phyloP scores from a whole-genome alignment of 2,888 invertebrate genomes.

The Ormyrus thymus region DNA sequence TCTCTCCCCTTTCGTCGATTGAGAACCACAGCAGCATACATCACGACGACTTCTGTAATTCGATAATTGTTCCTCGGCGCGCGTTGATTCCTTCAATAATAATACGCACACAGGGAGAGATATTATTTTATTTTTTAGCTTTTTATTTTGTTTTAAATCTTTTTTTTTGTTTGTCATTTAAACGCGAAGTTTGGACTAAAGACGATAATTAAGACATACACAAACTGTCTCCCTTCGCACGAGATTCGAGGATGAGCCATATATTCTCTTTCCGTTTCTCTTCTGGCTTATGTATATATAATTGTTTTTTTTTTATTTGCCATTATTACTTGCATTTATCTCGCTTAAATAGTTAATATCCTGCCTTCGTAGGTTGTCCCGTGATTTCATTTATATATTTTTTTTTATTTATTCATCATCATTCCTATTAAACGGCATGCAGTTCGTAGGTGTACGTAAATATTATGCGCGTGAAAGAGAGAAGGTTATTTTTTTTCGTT shows the following conservation, averaged over 20 bases:
- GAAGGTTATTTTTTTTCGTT: slow-evolving; percentile 42
- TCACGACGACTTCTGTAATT: slow-evolving; percentile 26
- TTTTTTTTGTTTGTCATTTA: background rate
- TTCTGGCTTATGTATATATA: slow-evolving; percentile 18
- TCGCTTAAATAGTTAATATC: slow-evolving; percentile 30
- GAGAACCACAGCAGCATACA: background rate
- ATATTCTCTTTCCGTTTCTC: slow-evolving; percentile 9
- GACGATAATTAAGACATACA: slow-evolving; percentile 42
- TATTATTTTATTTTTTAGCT: slow-evolving; percentile 7
- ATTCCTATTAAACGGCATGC: slow-evolving; percentile 48
- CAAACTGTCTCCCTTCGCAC: slow-evolving; percentile 34
- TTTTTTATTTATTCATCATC: slow-evolving; percentile 7
- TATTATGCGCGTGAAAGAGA: slow-evolving; percentile 55
- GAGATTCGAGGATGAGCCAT: slow-evolving; percentile 39
- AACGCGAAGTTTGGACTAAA: slow-evolving; percentile 43
- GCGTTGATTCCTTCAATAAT: slow-evolving; percentile 25
- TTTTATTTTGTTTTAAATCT: background rate
- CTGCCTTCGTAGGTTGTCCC: background rate
- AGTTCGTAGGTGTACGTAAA: slow-evolving; percentile 52
- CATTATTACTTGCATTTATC: slow-evolving; percentile 17
- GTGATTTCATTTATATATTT: background rate
- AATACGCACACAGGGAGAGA: slow-evolving; percentile 45
- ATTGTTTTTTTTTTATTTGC: slow-evolving; percentile 18
- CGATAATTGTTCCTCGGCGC: slow-evolving; percentile 33
- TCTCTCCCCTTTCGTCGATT: slow-evolving; percentile 37